phyloP scores from a whole-genome alignment of 2,113 vertebrate genomes.

The Merops nubicus region DNA sequence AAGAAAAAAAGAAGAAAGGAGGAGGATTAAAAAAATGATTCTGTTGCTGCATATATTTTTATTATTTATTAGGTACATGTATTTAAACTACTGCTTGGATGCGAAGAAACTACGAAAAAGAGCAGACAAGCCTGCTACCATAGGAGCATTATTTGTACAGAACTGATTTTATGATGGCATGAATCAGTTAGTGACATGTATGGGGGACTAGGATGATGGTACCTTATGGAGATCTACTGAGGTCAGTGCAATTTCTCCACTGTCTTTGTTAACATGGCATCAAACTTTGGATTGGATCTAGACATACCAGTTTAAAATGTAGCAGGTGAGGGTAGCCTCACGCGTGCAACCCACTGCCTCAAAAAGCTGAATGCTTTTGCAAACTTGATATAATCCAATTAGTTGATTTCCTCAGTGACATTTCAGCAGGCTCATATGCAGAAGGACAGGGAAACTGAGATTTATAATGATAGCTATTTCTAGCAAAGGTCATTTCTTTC shows the following conservation, averaged over 20 bases:
- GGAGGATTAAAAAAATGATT: not conserved
- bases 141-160: not conserved
- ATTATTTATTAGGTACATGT: not conserved
- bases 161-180: not conserved
- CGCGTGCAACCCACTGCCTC: not conserved
- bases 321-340: not conserved
- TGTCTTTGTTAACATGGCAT: not conserved
- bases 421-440: constrained; percentile 12
- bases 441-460: not conserved
- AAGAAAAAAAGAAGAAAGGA: not conserved
- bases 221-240: not conserved
- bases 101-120: not conserved
- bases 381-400: not conserved
- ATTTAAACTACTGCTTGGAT: not conserved
- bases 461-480: constrained; percentile 39
- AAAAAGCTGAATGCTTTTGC: not conserved
- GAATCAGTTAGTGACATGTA: not conserved
- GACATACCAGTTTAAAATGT: not conserved
- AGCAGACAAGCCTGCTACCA: not conserved
- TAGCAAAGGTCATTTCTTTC: constrained; percentile 56
- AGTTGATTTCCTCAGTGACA: constrained; percentile 23
- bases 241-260: not conserved
- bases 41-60: not conserved
- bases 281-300: not conserved
- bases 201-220: not conserved